These are phyloP conservation scores for Magallana gigas DNA, from an alignment of 1,140 invertebrate species.

Conservation along the genomic window DNA sequence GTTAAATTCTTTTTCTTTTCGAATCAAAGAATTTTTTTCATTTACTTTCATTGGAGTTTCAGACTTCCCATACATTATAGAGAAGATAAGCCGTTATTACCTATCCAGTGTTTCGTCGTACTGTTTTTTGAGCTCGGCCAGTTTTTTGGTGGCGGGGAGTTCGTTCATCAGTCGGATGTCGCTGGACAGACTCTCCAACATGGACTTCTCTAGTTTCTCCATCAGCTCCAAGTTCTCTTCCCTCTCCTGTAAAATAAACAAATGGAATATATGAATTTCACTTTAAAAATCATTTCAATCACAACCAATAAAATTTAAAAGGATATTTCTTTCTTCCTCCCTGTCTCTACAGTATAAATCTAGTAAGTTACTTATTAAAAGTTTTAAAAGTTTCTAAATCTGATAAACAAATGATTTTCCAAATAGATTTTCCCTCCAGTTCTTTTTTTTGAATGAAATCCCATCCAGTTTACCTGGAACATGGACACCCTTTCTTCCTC, in stretches of 20 bases:
- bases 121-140: constrained; percentile 78
- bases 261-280: too few species aligned
- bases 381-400: too few species aligned
- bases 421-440: too few species aligned
- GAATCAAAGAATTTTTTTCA: not conserved
- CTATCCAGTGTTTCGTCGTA: constrained; percentile 79
- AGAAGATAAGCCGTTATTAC: constrained; percentile 59
- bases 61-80: not conserved
- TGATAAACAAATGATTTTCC: too few species aligned
- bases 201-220: constrained; percentile 74
- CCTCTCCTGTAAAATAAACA: constrained; percentile 68
- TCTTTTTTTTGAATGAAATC: not conserved
- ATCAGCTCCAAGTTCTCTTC: constrained; percentile 74
- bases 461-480: constrained; percentile 70
- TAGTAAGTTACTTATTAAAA: too few species aligned
- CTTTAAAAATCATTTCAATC: too few species aligned
- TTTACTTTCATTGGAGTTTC: not conserved
- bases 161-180: constrained; percentile 77
- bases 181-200: constrained; percentile 74
- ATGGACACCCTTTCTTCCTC: constrained; percentile 65
- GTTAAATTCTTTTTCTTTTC: too few species aligned
- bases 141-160: constrained; percentile 75
- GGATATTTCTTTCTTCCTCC: too few species aligned
- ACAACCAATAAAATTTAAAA: too few species aligned
- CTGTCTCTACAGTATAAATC: too few species aligned